Percentiles rank a stretch among this genome's conserved stretches.
phyloP scores from a whole-genome alignment of 2,797 vertebrate genomes.

The Pseudochirops corinnae region DNA sequence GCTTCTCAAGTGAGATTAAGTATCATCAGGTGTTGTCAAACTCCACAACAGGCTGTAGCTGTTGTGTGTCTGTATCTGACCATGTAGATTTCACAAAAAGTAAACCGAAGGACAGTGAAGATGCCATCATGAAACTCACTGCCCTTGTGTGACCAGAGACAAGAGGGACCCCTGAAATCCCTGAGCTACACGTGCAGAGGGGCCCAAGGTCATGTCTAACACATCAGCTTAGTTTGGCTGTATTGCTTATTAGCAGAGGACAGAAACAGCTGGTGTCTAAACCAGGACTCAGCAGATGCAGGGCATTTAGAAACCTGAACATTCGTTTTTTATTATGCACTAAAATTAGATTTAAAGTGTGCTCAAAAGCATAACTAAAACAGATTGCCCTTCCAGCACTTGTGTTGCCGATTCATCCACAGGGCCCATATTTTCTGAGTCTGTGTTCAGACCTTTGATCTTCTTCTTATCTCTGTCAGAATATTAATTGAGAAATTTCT shows the following conservation, averaged over 20 bases:
- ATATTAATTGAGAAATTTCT: constrained; percentile 72
- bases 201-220: constrained; percentile 74
- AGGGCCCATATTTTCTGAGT: constrained; percentile 59
- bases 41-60: accelerated
- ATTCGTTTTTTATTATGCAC: constrained; percentile 75
- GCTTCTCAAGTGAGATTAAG: not conserved
- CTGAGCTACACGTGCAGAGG: constrained; percentile 39
- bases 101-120: not conserved
- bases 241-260: constrained; percentile 75
- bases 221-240: constrained; percentile 52
- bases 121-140: not conserved
- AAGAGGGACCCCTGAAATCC: constrained; percentile 37
- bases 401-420: constrained; percentile 53
- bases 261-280: constrained; percentile 77
- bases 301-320: constrained; percentile 70
- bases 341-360: constrained; percentile 82
- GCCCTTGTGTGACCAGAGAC: constrained; percentile 46
- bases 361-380: constrained; percentile 80
- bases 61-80: not conserved
- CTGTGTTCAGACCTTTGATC: constrained; percentile 70
- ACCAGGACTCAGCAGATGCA: constrained; percentile 72
- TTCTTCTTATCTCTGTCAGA: constrained; percentile 70
- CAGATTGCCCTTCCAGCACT: constrained; percentile 74
- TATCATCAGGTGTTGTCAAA: constrained; percentile 20
- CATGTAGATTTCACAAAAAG: constrained; percentile 12